Evolutionary conservation across 2,888 invertebrate species (phyloP), one percentile per base, ranked within the genome.

Genomic region (Caradrina kadenii): DNA sequence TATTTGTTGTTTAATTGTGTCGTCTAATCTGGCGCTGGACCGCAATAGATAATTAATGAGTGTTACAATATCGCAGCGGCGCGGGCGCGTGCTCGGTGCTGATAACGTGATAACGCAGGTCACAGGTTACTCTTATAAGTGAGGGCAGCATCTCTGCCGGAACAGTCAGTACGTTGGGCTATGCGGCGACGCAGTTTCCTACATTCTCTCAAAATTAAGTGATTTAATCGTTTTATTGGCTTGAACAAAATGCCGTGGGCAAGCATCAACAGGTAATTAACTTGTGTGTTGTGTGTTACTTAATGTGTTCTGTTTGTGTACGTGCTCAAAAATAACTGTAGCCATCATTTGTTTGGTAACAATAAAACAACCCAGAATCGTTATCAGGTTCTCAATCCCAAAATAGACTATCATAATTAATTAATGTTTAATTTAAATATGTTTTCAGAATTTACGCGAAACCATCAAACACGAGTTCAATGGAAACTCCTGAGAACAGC

Each of bases 391-490:
- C 26, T 63, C 68, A 63, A 56, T 74, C 63, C 76, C 15, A 63
- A 75, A 64, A 71, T 76, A 71, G 64, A 65, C 53, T 21, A 49
- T 42, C 11, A 17, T 42, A 55, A 59, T 60, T 69, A 52, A 71
- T 74, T 71, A 63, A 76, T 26, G 35, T 39, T 68, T 50, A 54
- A 50, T 69, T 58, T 55, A 55, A 70, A 63, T 8, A 55, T 65
- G 66, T 80, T 91, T 89, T 53, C 87, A 96, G 96, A 93, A 96
- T 96, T 89, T 95, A 96, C 81, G 94, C 95, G 78, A 95, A 95
- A 86, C 96, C 96, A 54, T 95, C 96, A 69, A 95, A 95, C 85
- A 92, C 95, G 26, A 92, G 93, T 77, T 87, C 89, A 50, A 88
- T 84, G 39, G 94, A 93, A 67, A 84, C 81, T 53, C 79, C 85